Percentiles rank a stretch among this genome's conserved stretches.
These are phyloP conservation scores for Sminthurinus aureus DNA, from an alignment of 2,888 invertebrate genomes.

Conservation along the genomic window DNA sequence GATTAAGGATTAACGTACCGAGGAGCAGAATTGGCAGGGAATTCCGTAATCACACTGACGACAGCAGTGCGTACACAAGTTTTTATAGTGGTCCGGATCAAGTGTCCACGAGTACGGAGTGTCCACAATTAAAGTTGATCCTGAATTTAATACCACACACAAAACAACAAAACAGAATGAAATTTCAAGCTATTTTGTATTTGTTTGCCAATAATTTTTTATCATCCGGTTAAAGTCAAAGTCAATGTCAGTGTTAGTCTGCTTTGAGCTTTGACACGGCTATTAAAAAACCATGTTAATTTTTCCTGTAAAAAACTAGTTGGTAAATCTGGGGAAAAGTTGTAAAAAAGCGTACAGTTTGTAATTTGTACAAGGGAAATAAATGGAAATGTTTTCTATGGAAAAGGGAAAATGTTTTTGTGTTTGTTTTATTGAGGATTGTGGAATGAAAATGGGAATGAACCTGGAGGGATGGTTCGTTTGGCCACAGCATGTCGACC, in stretches of 20 bases:
- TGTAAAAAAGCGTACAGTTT: not conserved
- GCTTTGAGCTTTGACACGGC: not conserved
- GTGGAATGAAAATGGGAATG: not conserved
- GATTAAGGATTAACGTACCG: constrained; percentile 52
- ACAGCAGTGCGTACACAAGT: constrained; percentile 64
- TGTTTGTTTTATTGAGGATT: not conserved
- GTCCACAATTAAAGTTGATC: constrained; percentile 64
- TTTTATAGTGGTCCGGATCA: constrained; percentile 60
- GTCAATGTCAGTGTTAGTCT: constrained; percentile 5
- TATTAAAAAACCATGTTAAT: not conserved
- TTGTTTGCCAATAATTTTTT: not conserved
- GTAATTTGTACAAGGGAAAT: not conserved
- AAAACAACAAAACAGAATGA: too few relatives aligned
- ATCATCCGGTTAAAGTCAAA: too few relatives aligned
- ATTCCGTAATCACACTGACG: constrained; percentile 58
- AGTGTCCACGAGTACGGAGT: constrained; percentile 64
- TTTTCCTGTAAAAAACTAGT: not conserved
- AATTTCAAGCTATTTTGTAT: constrained; percentile 5
- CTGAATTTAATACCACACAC: constrained; percentile 59
- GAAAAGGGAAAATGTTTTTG: not conserved
- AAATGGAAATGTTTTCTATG: not conserved
- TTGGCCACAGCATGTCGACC: constrained; percentile 54
- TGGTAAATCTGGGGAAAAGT: not conserved
- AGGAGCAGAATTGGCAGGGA: constrained; percentile 60
- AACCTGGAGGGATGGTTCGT: constrained; percentile 56